Conservation (phyloP, 2,113 vertebrate genomes). For the Ailuropoda melanoleuca region DNA sequence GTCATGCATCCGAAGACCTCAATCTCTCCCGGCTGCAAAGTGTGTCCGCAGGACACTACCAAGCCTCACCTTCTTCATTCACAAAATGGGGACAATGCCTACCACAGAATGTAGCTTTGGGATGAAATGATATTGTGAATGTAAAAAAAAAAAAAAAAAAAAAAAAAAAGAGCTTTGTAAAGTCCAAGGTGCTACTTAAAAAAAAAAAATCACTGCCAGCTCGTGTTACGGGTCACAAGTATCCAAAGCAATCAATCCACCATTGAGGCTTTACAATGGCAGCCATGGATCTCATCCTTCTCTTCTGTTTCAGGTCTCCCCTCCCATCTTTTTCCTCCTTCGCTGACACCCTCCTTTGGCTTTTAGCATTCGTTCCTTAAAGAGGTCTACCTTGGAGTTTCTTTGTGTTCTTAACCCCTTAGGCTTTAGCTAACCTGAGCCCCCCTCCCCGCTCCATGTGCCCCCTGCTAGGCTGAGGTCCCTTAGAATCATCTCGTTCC, state of each 20-base stretch:
- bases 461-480: not conserved
- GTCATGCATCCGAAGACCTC: not conserved
- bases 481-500: not conserved
- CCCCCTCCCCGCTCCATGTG: not conserved
- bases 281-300: not conserved
- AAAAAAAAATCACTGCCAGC: not conserved
- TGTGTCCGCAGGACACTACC: too few relatives aligned
- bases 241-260: not conserved
- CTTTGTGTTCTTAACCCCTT: not conserved
- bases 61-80: not conserved
- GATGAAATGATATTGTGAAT: not conserved
- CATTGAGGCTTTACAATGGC: not conserved
- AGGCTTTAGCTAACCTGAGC: not conserved
- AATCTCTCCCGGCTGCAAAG: not conserved
- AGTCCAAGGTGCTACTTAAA: not conserved
- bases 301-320: not conserved
- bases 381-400: not conserved
- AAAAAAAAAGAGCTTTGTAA: not conserved
- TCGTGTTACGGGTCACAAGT: not conserved
- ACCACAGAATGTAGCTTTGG: not conserved
- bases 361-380: not conserved
- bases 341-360: not conserved
- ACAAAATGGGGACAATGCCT: not conserved
- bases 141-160: not conserved
- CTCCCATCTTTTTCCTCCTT: not conserved